These are phyloP conservation scores for Chelidonichthys spinosus DNA, from an alignment of 2,797 vertebrate species.

Conservation along the genomic window DNA sequence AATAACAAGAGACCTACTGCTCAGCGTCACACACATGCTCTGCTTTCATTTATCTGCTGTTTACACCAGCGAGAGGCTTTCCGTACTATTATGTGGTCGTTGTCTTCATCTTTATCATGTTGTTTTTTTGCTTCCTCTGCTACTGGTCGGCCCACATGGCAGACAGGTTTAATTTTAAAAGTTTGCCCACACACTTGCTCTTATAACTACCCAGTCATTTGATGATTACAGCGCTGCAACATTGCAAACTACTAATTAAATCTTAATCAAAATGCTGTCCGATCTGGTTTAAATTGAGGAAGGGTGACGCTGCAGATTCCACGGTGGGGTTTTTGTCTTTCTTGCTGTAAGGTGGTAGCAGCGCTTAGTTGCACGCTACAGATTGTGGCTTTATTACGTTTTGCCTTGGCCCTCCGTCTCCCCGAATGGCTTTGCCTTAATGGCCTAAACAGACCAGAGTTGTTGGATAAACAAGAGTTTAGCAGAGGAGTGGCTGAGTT, in stretches of 20 bases:
- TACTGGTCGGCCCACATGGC: slow-evolving; percentile 67
- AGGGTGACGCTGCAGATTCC: slow-evolving; percentile 8
- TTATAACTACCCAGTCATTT: slow-evolving; percentile 42
- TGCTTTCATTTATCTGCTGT: slow-evolving; percentile 52
- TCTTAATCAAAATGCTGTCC: slow-evolving; percentile 24
- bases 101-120: slow-evolving; percentile 58
- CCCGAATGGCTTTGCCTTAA: slow-evolving; percentile 81
- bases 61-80: slow-evolving; percentile 56
- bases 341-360: slow-evolving; percentile 29
- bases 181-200: slow-evolving; percentile 61
- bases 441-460: slow-evolving; percentile 84
- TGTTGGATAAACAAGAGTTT: slow-evolving; percentile 93
- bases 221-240: slow-evolving; percentile 26
- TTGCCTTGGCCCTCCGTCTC: slow-evolving; percentile 53
- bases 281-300: slow-evolving; percentile 8
- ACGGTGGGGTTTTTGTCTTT: slow-evolving; percentile 13
- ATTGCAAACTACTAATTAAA: slow-evolving; percentile 34
- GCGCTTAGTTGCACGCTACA: slow-evolving; percentile 27
- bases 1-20: slow-evolving; percentile 25
- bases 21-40: slow-evolving; percentile 8
- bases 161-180: slow-evolving; percentile 55
- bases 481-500: slow-evolving; percentile 81
- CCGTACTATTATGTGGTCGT: slow-evolving; percentile 57
- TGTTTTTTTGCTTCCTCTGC: slow-evolving; percentile 59
- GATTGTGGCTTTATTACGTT: slow-evolving; percentile 44